Evolutionary conservation across 2,888 invertebrate genomes (phyloP), one percentile per base, ranked within the genome.

Genomic region (Podabrus alpinus): DNA sequence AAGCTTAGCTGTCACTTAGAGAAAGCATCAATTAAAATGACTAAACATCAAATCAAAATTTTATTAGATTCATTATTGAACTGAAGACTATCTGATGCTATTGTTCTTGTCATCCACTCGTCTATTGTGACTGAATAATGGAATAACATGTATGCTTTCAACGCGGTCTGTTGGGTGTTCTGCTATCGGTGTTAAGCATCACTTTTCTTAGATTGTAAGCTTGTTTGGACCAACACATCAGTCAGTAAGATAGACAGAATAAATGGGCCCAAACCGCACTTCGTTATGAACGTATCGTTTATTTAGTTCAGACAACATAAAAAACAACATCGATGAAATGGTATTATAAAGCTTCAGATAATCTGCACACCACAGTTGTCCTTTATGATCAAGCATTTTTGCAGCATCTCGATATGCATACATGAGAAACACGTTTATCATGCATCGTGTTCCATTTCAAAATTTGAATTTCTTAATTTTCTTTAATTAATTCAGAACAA

Each of bases 11-110:
- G 45, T 45, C 45, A 45, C 45, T 45, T n/a, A 5, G 45, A 45
- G n/a, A 45, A 45, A 45, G 45, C 45, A 45, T 45, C 45, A 45
- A 45, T 45, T 45, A 45, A 45, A 45, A n/a, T 76, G 74, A 69
- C 78, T 79, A 77, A 79, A 80, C 78, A 75, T 77, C 77, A 74
- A 75, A 77, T 72, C 68, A 69, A 69, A 74, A 76, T 76, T 79
- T 78, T 77, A 77, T 79, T 77, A 73, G 70, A 69, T 78, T 70
- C 72, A 73, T 69, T 74, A 74, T 79, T 77, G 71, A 74, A 75
- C 70, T 74, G 69, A 73, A 69, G 66, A 70, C 68, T 72, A 68
- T 75, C 71, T 74, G 67, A 73, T 75, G 71, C 71, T 68, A 62
- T 70, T 60, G 73, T 73, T 71, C 61, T 71, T 71, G 73, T 76